Conservation (phyloP, 2,113 vertebrate species). For the Malurus elegans region DNA sequence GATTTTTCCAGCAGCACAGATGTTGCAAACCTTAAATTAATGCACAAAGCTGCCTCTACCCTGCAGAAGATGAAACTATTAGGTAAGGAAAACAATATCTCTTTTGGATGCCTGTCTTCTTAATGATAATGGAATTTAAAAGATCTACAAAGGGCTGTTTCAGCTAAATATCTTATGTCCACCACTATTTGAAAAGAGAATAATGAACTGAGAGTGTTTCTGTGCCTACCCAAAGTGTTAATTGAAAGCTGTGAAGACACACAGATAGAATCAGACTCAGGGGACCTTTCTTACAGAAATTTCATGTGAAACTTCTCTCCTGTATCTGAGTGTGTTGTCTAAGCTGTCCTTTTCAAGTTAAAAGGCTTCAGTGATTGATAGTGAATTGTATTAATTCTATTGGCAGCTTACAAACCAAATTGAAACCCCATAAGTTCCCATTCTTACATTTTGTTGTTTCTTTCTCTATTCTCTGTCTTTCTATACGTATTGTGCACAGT, state of each 20-base stretch:
- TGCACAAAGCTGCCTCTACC: not conserved
- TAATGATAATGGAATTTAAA: constrained; percentile 34
- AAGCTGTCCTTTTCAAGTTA: not conserved
- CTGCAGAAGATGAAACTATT: not conserved
- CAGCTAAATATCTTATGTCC: not conserved
- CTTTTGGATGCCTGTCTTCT: not conserved
- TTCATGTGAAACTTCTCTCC: not conserved
- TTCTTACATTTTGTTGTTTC: not conserved
- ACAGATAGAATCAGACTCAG: not conserved
- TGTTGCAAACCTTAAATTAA: constrained; percentile 36
- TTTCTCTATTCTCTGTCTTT: not conserved
- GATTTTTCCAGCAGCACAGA: not conserved
- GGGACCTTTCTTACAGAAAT: not conserved
- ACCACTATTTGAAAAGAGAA: not conserved
- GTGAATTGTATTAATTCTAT: not conserved
- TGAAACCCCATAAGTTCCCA: not conserved
- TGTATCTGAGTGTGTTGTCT: not conserved
- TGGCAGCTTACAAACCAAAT: not conserved
- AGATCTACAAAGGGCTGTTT: not conserved
- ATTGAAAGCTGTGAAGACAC: constrained; percentile 26
- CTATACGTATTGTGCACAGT: fast-evolving
- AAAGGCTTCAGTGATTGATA: not conserved
- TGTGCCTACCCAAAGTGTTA: not conserved
- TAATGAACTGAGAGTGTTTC: constrained; percentile 13
- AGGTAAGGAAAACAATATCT: not conserved